phyloP scores from a whole-genome alignment of 2,888 invertebrate genomes.

The Lepidonotus clava region DNA sequence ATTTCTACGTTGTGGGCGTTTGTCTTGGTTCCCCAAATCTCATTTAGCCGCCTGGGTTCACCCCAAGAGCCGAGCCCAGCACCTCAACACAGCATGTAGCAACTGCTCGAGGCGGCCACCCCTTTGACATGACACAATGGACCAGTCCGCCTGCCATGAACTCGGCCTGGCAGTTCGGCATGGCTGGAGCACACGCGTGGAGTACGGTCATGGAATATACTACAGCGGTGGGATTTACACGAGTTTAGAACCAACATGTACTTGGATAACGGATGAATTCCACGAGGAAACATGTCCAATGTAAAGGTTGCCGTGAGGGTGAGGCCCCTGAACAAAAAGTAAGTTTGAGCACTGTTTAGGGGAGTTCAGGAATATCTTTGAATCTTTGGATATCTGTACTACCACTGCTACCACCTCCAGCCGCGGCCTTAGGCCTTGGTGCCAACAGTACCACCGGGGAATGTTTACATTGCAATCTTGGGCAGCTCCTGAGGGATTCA shows the following conservation, averaged over 20 bases:
- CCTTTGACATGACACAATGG: not conserved
- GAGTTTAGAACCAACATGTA: not conserved
- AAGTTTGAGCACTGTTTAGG: not conserved
- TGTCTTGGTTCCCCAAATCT: too few relatives aligned
- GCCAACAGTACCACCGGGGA: not conserved
- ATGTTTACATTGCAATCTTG: not conserved
- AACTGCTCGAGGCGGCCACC: too few relatives aligned
- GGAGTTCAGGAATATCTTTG: not conserved
- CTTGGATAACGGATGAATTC: slow-evolving; percentile 30
- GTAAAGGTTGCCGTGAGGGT: slow-evolving; percentile 57
- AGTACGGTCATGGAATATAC: not conserved
- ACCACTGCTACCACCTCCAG: not conserved
- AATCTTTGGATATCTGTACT: not conserved
- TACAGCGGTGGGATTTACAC: not conserved
- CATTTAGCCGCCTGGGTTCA: too few relatives aligned
- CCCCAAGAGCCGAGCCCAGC: too few relatives aligned
- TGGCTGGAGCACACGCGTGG: not conserved
- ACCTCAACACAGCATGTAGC: too few relatives aligned
- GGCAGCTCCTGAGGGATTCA: not conserved
- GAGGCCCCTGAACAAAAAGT: slow-evolving; percentile 53
- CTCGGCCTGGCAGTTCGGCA: not conserved
- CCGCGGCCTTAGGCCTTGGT: not conserved
- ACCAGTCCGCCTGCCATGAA: not conserved
- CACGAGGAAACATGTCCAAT: slow-evolving; percentile 32
- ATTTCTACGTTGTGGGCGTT: too few relatives aligned